phyloP scores from a whole-genome alignment of 1,140 invertebrate species.

The Meloidogyne exigua region DNA sequence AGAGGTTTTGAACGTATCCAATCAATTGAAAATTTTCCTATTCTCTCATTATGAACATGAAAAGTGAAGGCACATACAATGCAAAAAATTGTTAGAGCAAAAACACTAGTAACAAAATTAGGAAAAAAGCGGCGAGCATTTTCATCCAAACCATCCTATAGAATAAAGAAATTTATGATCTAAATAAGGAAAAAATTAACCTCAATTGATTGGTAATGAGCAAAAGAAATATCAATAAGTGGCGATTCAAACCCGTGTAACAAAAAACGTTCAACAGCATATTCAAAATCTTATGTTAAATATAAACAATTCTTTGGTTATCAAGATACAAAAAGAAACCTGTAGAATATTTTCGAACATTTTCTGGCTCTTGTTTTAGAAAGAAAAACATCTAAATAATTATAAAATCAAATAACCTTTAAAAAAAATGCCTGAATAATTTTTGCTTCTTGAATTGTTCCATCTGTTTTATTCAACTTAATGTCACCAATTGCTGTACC shows the following conservation, averaged over 20 bases:
- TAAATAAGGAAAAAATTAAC: slow-evolving; percentile 9
- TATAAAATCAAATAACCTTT: neutral
- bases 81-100: slow-evolving; percentile 52
- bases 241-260: slow-evolving; percentile 55
- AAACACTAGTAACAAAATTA: slow-evolving; percentile 61
- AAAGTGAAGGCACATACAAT: slow-evolving; percentile 39
- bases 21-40: slow-evolving; percentile 43
- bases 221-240: slow-evolving; percentile 58
- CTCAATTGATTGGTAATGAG: slow-evolving; percentile 60
- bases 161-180: neutral
- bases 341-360: slow-evolving; percentile 56
- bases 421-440: slow-evolving; percentile 44
- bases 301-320: neutral
- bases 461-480: slow-evolving; percentile 50
- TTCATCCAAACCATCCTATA: slow-evolving; percentile 59
- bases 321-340: slow-evolving; percentile 17
- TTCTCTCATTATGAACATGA: neutral
- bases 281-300: slow-evolving; percentile 52
- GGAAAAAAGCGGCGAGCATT: slow-evolving; percentile 62
- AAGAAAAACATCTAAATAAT: slow-evolving; percentile 57
- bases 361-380: slow-evolving; percentile 56
- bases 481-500: slow-evolving; percentile 60
- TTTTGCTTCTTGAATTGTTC: slow-evolving; percentile 53
- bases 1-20: slow-evolving; percentile 61
- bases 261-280: slow-evolving; percentile 59